These are phyloP conservation scores for Euclidia mi DNA, from an alignment of 2,888 invertebrate genomes.

Conservation along the genomic window DNA sequence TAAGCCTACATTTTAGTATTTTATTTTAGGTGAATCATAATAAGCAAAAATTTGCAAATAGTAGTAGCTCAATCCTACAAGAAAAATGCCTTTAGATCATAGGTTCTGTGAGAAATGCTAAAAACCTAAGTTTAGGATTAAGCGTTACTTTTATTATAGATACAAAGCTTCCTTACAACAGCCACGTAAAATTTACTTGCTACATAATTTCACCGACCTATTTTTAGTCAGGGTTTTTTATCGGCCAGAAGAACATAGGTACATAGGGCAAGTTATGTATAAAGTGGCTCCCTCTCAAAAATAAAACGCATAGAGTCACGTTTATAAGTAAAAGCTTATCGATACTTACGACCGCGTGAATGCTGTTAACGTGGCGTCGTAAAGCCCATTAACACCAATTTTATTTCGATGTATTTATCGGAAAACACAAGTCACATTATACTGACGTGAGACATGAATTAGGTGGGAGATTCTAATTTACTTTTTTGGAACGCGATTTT, in stretches of 20 bases:
- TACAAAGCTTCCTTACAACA: too few relatives aligned
- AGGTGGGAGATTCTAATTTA: neutral
- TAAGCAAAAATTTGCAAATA: too few relatives aligned
- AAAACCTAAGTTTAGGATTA: too few relatives aligned
- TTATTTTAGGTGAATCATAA: too few relatives aligned
- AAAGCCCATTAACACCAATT: constrained; percentile 52
- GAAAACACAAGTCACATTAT: constrained; percentile 36
- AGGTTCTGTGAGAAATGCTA: too few relatives aligned
- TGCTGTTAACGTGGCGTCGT: constrained; percentile 53
- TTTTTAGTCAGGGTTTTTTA: neutral
- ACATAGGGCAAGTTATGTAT: neutral
- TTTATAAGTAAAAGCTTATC: constrained; percentile 54
- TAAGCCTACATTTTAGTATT: too few relatives aligned
- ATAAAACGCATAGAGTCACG: constrained; percentile 37
- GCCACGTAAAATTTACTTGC: too few relatives aligned
- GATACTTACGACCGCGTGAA: constrained; percentile 47
- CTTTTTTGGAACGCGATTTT: too few relatives aligned
- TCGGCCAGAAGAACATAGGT: constrained; percentile 1
- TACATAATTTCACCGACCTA: neutral
- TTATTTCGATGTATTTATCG: constrained; percentile 55
- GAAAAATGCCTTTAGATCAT: too few relatives aligned
- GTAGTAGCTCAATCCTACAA: too few relatives aligned
- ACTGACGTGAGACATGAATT: constrained; percentile 5
- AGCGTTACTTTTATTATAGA: too few relatives aligned
- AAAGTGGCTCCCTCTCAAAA: constrained; percentile 11